Evolutionary conservation across 2,113 vertebrate genomes (phyloP), one percentile per base, ranked within the genome.

Genomic region (Cyprinodon tularosa): DNA sequence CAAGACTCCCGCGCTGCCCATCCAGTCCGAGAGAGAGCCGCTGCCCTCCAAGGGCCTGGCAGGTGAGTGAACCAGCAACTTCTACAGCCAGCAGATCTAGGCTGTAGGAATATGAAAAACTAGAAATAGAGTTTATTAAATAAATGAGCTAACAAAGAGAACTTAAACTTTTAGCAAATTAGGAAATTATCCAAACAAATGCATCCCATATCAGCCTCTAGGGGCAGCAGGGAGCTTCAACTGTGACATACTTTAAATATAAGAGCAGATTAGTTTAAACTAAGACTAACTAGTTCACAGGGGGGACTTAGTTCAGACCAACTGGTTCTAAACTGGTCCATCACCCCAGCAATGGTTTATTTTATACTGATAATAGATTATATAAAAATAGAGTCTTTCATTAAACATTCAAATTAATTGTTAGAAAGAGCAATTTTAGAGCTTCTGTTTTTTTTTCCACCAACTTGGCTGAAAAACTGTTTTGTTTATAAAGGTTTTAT

Each of bases 1-100:
- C 68, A 96, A 97, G 88, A 60, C 92, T n/a, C 81, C 94, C 47
- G 85, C 95, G 63, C 90, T 96, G 80, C 96, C 95, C 88, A 96
- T 97, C 91, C 95, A 96, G 81, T 94, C 96, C 0, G 96, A 96
- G 88, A 93, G 91, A 62, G 96, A 97, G 0, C 95, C 95, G 71
- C 82, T 94, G 77, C 93, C 94, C 4, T 93, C 93, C 77, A 96
- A 96, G 78, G 95, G 95, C 67, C 61, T 93, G 76, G 89, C 96
- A 95, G 97, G 96, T 96, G 88, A 40, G 37, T 20, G 9, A 3
- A 22, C 29, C 8, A 10, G 17, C 69, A 5, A 14, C 4, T 13
- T 15, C 13, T 29, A 29, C 29, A 29, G 29, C 29, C 29, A 1
- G 29, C 29, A 29, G 29, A 29, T 29, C 29, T 29, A 29, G 29